Percentiles rank a stretch among this genome's conserved stretches.
Evolutionary conservation across 2,113 vertebrate genomes (phyloP).

Genomic region (Poeciliopsis prolifica): DNA sequence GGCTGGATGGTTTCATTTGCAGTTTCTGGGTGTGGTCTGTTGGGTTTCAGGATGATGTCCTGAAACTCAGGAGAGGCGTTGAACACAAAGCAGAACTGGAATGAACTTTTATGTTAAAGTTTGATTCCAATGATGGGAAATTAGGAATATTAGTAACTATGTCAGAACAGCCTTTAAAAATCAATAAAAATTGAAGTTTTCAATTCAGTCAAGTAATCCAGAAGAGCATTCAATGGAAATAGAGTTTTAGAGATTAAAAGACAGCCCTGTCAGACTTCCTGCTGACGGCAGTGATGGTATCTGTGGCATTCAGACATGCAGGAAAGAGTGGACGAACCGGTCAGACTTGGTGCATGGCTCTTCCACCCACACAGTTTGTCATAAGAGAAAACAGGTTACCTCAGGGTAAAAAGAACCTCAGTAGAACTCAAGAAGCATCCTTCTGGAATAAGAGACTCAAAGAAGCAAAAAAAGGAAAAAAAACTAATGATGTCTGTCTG

Average conservation of each 20-base stretch:
- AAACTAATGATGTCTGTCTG: no score
- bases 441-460: background rate
- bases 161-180: background rate
- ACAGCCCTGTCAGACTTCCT: conserved; percentile 5
- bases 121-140: background rate
- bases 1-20: conserved; percentile 47
- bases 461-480: no score
- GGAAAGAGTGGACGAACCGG: conserved; percentile 65
- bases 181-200: background rate
- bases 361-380: conserved; percentile 46
- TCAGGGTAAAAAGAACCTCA: background rate
- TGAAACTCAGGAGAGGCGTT: background rate
- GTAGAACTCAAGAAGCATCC: background rate
- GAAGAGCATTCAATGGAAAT: background rate
- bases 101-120: background rate
- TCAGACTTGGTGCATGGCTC: conserved; percentile 43
- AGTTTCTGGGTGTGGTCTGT: conserved; percentile 76
- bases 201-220: background rate
- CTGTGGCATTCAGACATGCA: conserved; percentile 45
- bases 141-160: background rate
- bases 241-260: background rate
- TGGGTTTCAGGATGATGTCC: conserved; percentile 1
- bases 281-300: conserved; percentile 40
- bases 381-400: background rate
- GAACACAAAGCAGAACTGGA: background rate